Conservation (phyloP, 2,797 vertebrate genomes). For the Rhynchonycteris naso region DNA sequence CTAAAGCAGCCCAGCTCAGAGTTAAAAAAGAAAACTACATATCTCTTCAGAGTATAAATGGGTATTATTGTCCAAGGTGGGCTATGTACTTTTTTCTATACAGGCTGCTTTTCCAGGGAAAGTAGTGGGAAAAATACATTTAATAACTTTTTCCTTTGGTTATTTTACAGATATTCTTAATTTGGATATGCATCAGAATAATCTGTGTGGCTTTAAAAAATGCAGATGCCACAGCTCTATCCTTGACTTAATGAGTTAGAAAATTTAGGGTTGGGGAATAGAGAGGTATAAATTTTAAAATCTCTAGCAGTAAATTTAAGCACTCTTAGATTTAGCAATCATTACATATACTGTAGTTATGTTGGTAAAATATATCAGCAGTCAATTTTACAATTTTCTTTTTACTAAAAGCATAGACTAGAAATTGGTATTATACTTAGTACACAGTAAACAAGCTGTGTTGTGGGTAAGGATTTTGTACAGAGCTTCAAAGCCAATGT, state of each 20-base stretch:
- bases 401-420: not conserved
- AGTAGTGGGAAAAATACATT: not conserved
- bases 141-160: not conserved
- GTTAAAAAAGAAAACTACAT: not conserved
- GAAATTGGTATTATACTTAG: not conserved
- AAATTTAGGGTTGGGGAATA: not conserved
- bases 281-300: not conserved
- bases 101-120: not conserved
- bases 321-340: not conserved
- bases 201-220: not conserved
- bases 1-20: not conserved
- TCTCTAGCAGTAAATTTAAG: not conserved
- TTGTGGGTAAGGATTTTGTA: not conserved
- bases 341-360: not conserved
- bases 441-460: not conserved
- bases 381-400: slow-evolving; percentile 26
- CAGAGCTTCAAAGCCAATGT: not conserved
- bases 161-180: not conserved
- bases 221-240: not conserved
- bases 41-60: slow-evolving; percentile 36
- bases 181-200: not conserved
- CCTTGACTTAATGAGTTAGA: not conserved
- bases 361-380: not conserved
- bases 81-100: not conserved
- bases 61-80: not conserved